Percentiles rank a stretch among this genome's conserved stretches.
Conservation (phyloP, 53 echinoderm and acorn worm species). For the Echinometra lucunter region DNA sequence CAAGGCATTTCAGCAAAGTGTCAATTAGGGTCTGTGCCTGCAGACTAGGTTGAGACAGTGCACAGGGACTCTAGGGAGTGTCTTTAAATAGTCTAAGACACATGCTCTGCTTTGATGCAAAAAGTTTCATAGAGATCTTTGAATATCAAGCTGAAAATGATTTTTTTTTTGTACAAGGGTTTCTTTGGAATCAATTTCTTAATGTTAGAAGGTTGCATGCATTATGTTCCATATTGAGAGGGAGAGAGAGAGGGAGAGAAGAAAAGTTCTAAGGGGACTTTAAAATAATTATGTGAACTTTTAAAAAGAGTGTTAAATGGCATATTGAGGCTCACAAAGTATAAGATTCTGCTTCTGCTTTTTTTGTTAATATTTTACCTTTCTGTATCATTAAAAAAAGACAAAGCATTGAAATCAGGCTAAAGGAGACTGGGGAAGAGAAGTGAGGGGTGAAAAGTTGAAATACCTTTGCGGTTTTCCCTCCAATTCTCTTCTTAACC, state of each 20-base stretch:
- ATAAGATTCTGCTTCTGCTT: not conserved
- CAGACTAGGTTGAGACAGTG: too few species aligned
- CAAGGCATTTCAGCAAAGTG: too few species aligned
- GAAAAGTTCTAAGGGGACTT: not conserved
- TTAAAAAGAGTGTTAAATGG: too few species aligned
- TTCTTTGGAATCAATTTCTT: too few species aligned
- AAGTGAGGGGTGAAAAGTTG: slow-evolving; percentile 54
- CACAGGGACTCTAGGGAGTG: not conserved
- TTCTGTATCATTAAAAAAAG: not conserved
- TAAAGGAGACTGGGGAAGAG: not conserved
- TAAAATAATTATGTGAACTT: too few species aligned
- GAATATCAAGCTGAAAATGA: too few species aligned
- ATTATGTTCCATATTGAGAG: not conserved
- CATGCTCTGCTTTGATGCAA: not conserved
- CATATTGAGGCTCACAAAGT: too few species aligned
- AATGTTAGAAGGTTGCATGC: too few species aligned
- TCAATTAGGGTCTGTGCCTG: too few species aligned
- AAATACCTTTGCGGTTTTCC: slow-evolving; percentile 67
- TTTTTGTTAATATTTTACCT: too few species aligned
- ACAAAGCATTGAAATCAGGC: not conserved
- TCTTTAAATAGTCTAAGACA: not conserved
- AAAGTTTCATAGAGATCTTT: not conserved
- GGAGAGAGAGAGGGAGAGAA: too few species aligned
- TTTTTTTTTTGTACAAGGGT: too few species aligned
- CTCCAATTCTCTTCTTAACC: slow-evolving; percentile 25